These are phyloP conservation scores for Drosophila ficusphila DNA, from an alignment of 1,140 invertebrate genomes.

Conservation along the genomic window DNA sequence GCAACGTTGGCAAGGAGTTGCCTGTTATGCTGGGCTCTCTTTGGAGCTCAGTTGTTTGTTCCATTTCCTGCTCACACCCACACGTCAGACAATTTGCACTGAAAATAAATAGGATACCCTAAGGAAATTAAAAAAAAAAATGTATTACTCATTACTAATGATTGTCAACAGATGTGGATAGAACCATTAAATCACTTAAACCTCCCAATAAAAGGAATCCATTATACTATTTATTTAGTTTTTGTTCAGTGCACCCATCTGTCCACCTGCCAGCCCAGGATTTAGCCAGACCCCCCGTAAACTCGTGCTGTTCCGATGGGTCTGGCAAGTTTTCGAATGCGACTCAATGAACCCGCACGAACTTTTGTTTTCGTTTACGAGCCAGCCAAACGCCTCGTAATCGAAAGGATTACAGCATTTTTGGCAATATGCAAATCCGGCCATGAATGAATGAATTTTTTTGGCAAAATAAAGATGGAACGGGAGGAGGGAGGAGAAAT, in stretches of 20 bases:
- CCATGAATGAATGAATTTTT: slow-evolving; percentile 62
- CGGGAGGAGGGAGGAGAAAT: slow-evolving; percentile 26
- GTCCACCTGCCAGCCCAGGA: neutral
- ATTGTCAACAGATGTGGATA: no score
- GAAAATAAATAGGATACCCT: no score
- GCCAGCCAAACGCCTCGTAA: slow-evolving; percentile 22
- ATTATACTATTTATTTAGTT: no score
- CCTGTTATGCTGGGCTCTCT: slow-evolving; percentile 39
- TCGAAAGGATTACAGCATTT: slow-evolving; percentile 51
- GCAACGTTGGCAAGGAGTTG: slow-evolving; percentile 48
- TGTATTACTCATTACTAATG: no score
- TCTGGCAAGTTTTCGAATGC: slow-evolving; percentile 63
- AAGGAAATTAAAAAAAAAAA: no score
- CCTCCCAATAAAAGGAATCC: no score
- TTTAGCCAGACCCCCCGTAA: neutral
- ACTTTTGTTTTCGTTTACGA: slow-evolving; percentile 74
- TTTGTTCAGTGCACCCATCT: neutral
- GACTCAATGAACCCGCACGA: slow-evolving; percentile 80
- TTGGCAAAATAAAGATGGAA: slow-evolving; percentile 4
- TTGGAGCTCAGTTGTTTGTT: slow-evolving; percentile 57
- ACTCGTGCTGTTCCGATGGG: slow-evolving; percentile 44
- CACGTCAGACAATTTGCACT: slow-evolving; percentile 13
- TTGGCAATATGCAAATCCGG: slow-evolving; percentile 48
- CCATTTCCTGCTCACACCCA: slow-evolving; percentile 67
- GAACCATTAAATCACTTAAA: no score